Conservation (phyloP, 2,113 vertebrate genomes). For the Sakesphorus luctuosus region DNA sequence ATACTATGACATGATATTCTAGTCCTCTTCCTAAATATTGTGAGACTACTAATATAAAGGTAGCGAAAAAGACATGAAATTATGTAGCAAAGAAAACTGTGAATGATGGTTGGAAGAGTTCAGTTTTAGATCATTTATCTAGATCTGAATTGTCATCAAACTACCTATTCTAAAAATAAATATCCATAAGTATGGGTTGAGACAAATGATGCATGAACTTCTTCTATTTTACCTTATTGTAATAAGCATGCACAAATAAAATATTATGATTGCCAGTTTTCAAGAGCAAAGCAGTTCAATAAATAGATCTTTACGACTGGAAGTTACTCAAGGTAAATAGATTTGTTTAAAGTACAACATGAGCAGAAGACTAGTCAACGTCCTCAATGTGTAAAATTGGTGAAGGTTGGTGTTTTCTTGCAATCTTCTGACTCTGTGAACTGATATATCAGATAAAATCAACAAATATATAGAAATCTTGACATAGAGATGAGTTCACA, state of each 20-base stretch:
- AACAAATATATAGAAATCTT: neutral
- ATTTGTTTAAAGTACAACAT: neutral
- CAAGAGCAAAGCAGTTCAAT: neutral
- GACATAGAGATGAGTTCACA: neutral
- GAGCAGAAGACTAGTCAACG: neutral
- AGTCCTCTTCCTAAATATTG: neutral
- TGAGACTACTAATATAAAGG: neutral
- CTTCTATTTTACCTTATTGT: neutral
- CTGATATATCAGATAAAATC: neutral
- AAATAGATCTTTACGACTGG: neutral
- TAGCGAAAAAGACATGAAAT: neutral
- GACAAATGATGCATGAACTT: neutral
- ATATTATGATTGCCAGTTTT: neutral
- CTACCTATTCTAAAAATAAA: neutral
- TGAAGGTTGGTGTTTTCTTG: neutral
- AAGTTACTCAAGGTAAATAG: neutral
- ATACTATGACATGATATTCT: neutral
- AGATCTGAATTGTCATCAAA: neutral
- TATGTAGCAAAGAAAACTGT: neutral
- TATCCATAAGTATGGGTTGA: neutral
- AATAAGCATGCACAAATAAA: neutral
- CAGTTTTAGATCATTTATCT: neutral
- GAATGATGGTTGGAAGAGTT: neutral
- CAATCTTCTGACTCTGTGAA: neutral
- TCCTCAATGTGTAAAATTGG: neutral